Conservation (phyloP, 2,797 vertebrate species). For the Podarcis lilfordi region DNA sequence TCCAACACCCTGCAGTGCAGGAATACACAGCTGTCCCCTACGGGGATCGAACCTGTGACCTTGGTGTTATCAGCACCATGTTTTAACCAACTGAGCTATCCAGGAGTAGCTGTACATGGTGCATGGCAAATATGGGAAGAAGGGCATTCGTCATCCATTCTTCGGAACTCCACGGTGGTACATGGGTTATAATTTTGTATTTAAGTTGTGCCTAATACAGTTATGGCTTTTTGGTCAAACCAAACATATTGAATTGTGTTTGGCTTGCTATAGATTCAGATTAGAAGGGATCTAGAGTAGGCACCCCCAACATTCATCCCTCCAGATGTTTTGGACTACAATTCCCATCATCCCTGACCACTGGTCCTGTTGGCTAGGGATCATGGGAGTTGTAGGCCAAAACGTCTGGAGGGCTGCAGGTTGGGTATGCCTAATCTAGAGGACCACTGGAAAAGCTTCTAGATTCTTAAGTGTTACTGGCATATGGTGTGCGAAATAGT, state of each 20-base stretch:
- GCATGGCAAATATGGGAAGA: background rate
- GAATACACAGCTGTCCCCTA: too few species aligned
- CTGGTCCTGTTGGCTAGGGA: too few species aligned
- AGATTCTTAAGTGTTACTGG: too few species aligned
- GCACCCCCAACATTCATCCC: too few species aligned
- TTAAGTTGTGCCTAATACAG: background rate
- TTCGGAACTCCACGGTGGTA: background rate
- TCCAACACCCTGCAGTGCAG: too few species aligned
- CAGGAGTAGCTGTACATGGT: background rate
- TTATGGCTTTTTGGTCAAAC: background rate
- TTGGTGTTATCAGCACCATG: too few species aligned
- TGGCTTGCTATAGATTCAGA: background rate
- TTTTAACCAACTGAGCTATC: too few species aligned
- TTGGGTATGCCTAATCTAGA: background rate
- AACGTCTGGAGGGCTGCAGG: too few species aligned
- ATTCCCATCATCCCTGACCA: too few species aligned
- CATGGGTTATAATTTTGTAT: background rate
- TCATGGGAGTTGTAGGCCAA: too few species aligned
- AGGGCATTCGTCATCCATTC: background rate
- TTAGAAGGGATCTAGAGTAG: background rate
- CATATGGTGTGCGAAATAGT: background rate
- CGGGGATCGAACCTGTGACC: too few species aligned
- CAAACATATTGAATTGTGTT: background rate
- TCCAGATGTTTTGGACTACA: too few species aligned
- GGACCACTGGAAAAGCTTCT: background rate